phyloP scores from a whole-genome alignment of 2,113 vertebrate species.

The Passer domesticus region DNA sequence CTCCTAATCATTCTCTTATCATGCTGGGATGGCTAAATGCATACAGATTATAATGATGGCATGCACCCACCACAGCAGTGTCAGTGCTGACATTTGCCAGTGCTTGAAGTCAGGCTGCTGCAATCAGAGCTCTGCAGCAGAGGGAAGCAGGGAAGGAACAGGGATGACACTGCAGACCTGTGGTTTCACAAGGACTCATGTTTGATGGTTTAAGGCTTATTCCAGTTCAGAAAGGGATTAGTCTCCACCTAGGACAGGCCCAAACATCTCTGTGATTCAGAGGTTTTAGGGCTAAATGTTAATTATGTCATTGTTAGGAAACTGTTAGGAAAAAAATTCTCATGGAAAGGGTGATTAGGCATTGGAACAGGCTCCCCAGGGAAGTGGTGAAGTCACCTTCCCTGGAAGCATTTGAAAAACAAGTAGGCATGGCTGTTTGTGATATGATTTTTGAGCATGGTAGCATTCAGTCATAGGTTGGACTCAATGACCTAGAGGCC shows the following conservation, averaged over 20 bases:
- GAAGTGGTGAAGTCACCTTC: not conserved
- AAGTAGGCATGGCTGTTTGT: not conserved
- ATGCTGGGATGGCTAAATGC: conserved; percentile 59
- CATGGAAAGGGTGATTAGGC: not conserved
- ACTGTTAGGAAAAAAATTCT: not conserved
- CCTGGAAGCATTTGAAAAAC: not conserved
- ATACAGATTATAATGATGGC: conserved; percentile 26
- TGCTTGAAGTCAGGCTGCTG: not conserved
- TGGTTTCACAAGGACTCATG: not conserved
- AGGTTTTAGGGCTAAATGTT: not conserved
- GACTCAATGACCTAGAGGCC: not conserved
- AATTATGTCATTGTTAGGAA: not conserved
- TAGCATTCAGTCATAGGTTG: accelerated
- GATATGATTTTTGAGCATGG: not conserved
- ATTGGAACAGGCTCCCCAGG: not conserved
- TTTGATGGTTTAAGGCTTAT: not conserved
- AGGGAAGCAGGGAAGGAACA: not conserved
- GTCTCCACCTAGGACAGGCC: not conserved
- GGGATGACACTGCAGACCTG: not conserved
- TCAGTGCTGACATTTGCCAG: conserved; percentile 37
- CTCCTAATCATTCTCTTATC: conserved; percentile 55
- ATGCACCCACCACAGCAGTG: conserved; percentile 25
- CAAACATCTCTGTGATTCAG: not conserved
- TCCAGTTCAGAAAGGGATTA: not conserved
- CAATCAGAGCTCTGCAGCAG: not conserved